Evolutionary conservation across 37 sponge, comb jelly and placozoan species (phyloP).

Genomic region (Geodia barretti): DNA sequence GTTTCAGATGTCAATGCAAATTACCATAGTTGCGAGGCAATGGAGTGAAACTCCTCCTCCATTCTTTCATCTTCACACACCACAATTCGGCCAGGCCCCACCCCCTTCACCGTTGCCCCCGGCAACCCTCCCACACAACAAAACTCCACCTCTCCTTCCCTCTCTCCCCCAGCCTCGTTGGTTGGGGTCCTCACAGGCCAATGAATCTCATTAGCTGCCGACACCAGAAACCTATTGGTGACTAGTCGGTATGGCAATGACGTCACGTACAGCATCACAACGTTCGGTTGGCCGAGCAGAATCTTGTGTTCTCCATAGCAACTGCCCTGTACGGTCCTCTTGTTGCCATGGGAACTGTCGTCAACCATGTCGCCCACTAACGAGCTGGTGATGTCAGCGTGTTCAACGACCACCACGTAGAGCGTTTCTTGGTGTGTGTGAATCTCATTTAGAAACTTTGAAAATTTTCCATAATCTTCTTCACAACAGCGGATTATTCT

Average conservation of each 20-base stretch:
- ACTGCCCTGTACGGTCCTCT: neutral
- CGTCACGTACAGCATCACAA: constrained; percentile 57
- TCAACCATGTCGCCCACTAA: neutral
- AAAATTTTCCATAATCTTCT: constrained; percentile 4
- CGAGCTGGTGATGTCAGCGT: constrained; percentile 31
- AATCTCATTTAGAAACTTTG: constrained; percentile 2
- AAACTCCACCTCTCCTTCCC: constrained; percentile 10
- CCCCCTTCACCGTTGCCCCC: neutral
- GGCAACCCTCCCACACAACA: constrained; percentile 15
- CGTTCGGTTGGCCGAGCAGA: constrained; percentile 28
- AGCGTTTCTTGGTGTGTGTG: constrained; percentile 22
- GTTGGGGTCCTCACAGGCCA: constrained; percentile 51
- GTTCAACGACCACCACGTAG: constrained; percentile 51
- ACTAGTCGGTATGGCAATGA: constrained; percentile 65
- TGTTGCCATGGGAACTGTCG: neutral
- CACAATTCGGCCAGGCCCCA: neutral
- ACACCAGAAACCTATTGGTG: constrained; percentile 58
- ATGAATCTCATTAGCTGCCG: constrained; percentile 57
- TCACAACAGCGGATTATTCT: constrained; percentile 29
- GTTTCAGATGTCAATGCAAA: too few species aligned
- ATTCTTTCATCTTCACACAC: neutral
- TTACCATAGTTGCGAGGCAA: neutral
- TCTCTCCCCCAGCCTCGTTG: neutral
- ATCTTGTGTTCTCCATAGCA: constrained; percentile 16
- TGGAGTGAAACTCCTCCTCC: neutral